Conservation (phyloP, 1,140 invertebrate genomes). For the Scaptomyza montana region DNA sequence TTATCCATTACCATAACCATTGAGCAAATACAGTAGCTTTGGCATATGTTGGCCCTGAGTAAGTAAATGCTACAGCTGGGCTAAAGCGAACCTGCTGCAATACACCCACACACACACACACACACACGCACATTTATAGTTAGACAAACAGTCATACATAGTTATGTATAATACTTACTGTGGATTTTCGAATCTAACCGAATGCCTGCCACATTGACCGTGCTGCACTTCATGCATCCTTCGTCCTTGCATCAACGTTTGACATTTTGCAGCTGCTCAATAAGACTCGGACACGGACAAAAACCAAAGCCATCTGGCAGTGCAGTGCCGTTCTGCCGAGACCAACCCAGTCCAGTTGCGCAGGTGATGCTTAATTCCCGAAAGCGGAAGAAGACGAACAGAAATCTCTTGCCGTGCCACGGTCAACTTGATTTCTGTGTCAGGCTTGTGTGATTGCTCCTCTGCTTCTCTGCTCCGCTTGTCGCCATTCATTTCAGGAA, state of each 20-base stretch:
- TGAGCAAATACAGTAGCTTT: not conserved
- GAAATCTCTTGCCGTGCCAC: constrained; percentile 17
- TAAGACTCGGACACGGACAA: constrained; percentile 1
- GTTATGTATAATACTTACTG: constrained; percentile 45
- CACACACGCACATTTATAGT: too few species aligned
- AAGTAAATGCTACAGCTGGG: too few species aligned
- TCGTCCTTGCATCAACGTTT: constrained; percentile 62
- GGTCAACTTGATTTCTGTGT: constrained; percentile 61
- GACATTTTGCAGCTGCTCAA: constrained; percentile 41
- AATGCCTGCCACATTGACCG: constrained; percentile 39
- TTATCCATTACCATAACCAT: not conserved
- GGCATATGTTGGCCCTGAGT: constrained; percentile 4
- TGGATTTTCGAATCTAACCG: not conserved
- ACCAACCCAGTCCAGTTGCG: constrained; percentile 13
- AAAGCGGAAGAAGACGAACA: constrained; percentile 10
- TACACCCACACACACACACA: not conserved
- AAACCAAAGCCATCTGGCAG: constrained; percentile 6
- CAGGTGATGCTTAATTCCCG: constrained; percentile 8
- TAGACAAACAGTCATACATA: not conserved
- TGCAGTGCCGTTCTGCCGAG: not conserved
- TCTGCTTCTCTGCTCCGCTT: constrained; percentile 14
- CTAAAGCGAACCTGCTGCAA: not conserved
- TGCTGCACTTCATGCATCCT: constrained; percentile 47
- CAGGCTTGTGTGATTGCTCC: constrained; percentile 48
- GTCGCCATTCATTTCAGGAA: constrained; percentile 71